Conservation (phyloP, 2,113 vertebrate species). For the Cavia aperea region DNA sequence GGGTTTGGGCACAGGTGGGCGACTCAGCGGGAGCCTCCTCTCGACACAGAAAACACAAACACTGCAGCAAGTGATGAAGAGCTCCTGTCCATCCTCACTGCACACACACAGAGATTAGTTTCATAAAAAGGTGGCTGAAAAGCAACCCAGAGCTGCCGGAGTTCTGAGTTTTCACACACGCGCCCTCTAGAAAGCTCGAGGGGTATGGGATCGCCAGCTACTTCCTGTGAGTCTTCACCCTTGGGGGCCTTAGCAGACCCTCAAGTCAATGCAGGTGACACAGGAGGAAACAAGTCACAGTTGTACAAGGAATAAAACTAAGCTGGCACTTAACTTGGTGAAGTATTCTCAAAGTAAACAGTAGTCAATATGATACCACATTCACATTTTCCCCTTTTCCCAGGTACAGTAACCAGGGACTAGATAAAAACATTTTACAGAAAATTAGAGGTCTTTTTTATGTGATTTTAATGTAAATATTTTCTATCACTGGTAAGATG, state of each 20-base stretch:
- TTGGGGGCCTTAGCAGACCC: background rate
- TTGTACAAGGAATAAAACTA: rapidly evolving
- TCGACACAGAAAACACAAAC: background rate
- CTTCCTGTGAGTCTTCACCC: too few relatives aligned
- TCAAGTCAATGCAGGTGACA: too few relatives aligned
- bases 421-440: background rate
- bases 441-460: background rate
- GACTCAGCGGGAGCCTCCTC: background rate
- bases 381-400: background rate
- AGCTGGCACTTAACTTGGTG: rapidly evolving
- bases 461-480: background rate
- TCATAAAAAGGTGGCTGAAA: background rate
- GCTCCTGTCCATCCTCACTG: background rate
- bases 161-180: background rate
- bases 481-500: background rate
- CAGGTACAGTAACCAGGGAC: background rate
- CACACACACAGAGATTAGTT: background rate
- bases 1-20: background rate
- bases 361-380: background rate
- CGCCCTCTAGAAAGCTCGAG: background rate
- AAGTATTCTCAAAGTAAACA: too few relatives aligned
- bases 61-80: background rate
- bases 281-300: rapidly evolving
- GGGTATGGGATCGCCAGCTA: background rate
- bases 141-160: background rate